phyloP scores from a whole-genome alignment of 2,113 vertebrate species.

The Microtus pennsylvanicus region DNA sequence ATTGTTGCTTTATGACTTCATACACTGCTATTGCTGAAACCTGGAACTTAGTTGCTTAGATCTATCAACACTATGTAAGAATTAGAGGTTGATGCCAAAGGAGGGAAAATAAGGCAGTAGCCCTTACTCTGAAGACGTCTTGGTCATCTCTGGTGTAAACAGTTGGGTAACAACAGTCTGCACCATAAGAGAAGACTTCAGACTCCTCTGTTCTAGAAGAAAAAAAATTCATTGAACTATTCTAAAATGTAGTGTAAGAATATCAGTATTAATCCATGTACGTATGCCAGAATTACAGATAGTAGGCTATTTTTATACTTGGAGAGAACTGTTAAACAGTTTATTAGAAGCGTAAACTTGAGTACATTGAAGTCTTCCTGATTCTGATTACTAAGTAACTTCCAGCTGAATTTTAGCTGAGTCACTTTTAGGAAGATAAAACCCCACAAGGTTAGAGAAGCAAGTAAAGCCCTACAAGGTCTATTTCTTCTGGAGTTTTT shows the following conservation, averaged over 20 bases:
- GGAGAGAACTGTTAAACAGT: not conserved
- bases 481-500: conserved; percentile 28
- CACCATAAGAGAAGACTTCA: not conserved
- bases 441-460: not conserved
- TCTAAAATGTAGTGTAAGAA: conserved; percentile 40
- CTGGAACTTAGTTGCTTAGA: conserved; percentile 1
- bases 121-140: conserved; percentile 2
- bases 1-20: conserved; percentile 18
- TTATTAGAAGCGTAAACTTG: conserved; percentile 15
- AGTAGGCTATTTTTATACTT: conserved; percentile 20
- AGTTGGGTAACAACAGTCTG: not conserved
- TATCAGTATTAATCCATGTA: conserved; percentile 22
- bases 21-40: not conserved
- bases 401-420: conserved; percentile 22
- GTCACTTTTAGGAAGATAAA: conserved; percentile 37
- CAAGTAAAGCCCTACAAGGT: conserved; percentile 27
- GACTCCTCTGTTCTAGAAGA: not conserved
- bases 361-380: not conserved
- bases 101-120: conserved; percentile 19
- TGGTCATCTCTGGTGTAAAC: conserved; percentile 31
- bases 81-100: not conserved
- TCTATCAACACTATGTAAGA: conserved; percentile 10
- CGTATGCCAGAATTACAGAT: not conserved
- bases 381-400: conserved; percentile 32
- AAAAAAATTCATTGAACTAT: conserved; percentile 2